Conservation (phyloP, 2,888 invertebrate genomes). For the Callyntrura guangdongensis region DNA sequence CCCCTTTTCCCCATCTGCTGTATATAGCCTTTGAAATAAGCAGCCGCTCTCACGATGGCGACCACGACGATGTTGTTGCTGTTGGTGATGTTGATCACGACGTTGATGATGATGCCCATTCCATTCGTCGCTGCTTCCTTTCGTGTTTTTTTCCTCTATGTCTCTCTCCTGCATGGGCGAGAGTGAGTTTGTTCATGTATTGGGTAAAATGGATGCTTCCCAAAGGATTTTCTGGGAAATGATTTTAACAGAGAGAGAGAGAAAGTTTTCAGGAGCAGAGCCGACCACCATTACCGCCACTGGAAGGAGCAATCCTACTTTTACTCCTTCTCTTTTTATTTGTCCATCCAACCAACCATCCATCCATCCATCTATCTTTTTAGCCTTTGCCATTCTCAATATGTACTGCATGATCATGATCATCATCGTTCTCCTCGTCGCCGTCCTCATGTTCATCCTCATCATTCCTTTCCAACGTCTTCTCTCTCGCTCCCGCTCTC, state of each 20-base stretch:
- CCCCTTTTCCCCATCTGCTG: neutral
- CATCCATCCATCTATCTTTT: conserved; percentile 61
- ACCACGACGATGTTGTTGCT: too few relatives aligned
- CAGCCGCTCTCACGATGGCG: conserved; percentile 1
- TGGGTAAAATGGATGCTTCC: conserved; percentile 29
- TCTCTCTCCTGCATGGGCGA: neutral
- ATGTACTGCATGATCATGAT: neutral
- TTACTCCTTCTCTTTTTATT: conserved; percentile 39
- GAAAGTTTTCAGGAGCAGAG: conserved; percentile 30
- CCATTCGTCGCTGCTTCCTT: conserved; percentile 2
- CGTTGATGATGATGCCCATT: conserved; percentile 27
- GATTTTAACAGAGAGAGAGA: neutral
- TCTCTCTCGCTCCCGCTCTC: conserved; percentile 6
- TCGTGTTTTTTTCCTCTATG: neutral
- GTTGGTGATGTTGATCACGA: too few relatives aligned
- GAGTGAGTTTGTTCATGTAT: neutral
- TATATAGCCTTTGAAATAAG: too few relatives aligned
- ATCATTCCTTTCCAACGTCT: conserved; percentile 1
- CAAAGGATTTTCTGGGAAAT: conserved; percentile 35
- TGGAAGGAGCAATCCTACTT: conserved; percentile 31
- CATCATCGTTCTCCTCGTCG: too few relatives aligned
- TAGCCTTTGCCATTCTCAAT: conserved; percentile 27
- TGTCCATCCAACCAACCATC: conserved; percentile 66
- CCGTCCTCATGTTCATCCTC: neutral
- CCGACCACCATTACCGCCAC: neutral